phyloP scores from a whole-genome alignment of 2,113 vertebrate genomes.

The Podarcis muralis region DNA sequence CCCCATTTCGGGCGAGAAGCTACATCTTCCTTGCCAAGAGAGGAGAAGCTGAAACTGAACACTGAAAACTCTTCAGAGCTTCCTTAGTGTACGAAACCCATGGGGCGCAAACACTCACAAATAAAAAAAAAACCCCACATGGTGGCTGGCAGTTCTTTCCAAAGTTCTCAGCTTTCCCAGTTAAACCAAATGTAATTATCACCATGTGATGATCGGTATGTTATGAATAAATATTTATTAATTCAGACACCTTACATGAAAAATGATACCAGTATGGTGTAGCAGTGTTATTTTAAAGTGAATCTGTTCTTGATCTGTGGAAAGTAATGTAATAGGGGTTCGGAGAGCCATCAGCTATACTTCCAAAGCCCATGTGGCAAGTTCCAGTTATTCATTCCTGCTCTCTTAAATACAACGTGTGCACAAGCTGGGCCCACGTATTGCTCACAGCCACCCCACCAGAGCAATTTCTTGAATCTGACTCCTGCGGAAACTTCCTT shows the following conservation, averaged over 20 bases:
- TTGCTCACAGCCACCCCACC: background rate
- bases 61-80: background rate
- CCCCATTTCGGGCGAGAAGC: background rate
- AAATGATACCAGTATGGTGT: background rate
- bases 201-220: background rate
- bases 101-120: background rate
- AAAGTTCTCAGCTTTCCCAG: background rate
- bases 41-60: background rate
- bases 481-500: background rate
- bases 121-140: background rate
- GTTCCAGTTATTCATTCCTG: background rate
- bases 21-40: too few relatives aligned
- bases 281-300: background rate
- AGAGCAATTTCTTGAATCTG: background rate
- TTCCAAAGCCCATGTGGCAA: background rate
- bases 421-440: background rate
- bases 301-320: background rate
- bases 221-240: background rate
- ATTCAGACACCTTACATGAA: constrained; percentile 4
- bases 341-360: background rate
- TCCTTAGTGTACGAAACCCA: accelerated
- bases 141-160: background rate
- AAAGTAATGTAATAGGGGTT: background rate
- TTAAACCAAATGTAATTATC: background rate
- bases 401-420: too few relatives aligned